Evolutionary conservation across 2,888 invertebrate species (phyloP), one percentile per base, ranked within the genome.

Genomic region (Drosophila gaucha): DNA sequence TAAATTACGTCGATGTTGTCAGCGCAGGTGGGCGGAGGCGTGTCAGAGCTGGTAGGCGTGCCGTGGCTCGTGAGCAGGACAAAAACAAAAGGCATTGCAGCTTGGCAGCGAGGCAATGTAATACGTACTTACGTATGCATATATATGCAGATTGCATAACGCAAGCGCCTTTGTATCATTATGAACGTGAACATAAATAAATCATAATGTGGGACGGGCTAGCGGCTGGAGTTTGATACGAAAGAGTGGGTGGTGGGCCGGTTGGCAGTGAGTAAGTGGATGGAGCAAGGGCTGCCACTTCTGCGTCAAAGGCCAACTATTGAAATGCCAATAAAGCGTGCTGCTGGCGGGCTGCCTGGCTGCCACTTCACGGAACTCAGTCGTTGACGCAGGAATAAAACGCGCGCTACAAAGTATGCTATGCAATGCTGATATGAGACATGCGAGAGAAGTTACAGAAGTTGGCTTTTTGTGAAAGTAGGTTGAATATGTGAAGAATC

Each of bases 101-200:
- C 49, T 22, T 33, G 16, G 24, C 57, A 47, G 44, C 12, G 55
- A 54, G 57, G 43, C 59, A 49, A 47, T 47, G 56, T 66, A 64
- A 67, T 69, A 79, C 64, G 62, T 76, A 64, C 73, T 67, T 72
- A 63, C 36, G 52, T 86, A 80, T 78, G 75, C 67, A 80, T 78
- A 80, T 80, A 67, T 86, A 82, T 86, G 80, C 66, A 86, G 80
- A 86, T 82, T 82, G 86, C 86, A 84, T 84, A 86, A 84, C 75
- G 66, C 67, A 71, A 80, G 87, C 82, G 51, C 76, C 87, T 83
- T 83, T 83, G 87, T 83, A 80, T 83, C 85, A 83, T 83, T 87
- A 87, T 75, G 82, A 69, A 78, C 65, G 56, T 69, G 79, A 79
- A 82, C 77, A 86, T 84, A 87, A 79, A 84, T 84, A 87, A 84